These are phyloP conservation scores for Caranx melampygus DNA, from an alignment of 2,113 vertebrate genomes.

Conservation along the genomic window DNA sequence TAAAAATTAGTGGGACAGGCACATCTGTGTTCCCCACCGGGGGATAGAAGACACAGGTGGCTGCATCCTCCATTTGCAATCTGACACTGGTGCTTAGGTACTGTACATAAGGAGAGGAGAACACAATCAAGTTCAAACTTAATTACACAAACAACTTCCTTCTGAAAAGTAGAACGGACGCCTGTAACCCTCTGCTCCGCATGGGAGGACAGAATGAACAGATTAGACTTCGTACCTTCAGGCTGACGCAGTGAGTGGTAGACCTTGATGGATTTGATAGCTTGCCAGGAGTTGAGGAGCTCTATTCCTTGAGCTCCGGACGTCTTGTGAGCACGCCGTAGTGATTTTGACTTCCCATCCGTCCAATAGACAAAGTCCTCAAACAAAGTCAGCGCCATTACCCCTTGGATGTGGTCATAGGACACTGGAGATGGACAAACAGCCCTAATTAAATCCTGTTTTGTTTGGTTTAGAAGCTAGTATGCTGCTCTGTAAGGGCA, in stretches of 20 bases:
- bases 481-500: rapidly evolving
- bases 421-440: constrained; percentile 88
- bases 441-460: constrained; percentile 1
- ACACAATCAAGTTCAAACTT: constrained; percentile 28
- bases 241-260: constrained; percentile 97
- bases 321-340: constrained; percentile 96
- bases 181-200: constrained; percentile 9
- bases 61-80: constrained; percentile 96
- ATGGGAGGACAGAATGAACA: constrained; percentile 28
- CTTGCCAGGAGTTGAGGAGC: constrained; percentile 97
- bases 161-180: constrained; percentile 24
- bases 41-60: constrained; percentile 95
- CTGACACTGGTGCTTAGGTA: constrained; percentile 93
- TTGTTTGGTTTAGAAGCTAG: neutral
- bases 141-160: constrained; percentile 30
- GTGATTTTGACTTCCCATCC: constrained; percentile 97
- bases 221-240: constrained; percentile 88
- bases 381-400: constrained; percentile 96
- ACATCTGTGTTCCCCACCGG: constrained; percentile 89
- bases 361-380: constrained; percentile 99
- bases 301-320: constrained; percentile 90
- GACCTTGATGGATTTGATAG: constrained; percentile 97
- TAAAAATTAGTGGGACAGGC: constrained; percentile 99
- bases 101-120: constrained; percentile 76
- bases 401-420: constrained; percentile 94